Evolutionary conservation across 1,140 invertebrate genomes (phyloP).

Genomic region (Trichogramma pretiosum): DNA sequence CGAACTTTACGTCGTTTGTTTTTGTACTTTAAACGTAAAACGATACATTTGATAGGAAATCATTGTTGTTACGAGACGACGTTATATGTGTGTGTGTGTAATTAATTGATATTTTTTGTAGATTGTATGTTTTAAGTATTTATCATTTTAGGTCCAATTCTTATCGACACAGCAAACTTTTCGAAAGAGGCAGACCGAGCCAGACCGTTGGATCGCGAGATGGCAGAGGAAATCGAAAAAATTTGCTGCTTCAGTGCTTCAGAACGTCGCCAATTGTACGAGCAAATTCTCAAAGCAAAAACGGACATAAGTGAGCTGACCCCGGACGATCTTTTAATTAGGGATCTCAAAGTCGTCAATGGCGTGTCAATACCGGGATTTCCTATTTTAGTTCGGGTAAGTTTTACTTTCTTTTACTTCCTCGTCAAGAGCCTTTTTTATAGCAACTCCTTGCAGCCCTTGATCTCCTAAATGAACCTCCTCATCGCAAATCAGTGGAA

Average conservation of each 20-base stretch:
- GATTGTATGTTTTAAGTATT: too few relatives aligned
- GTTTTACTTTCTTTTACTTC: not conserved
- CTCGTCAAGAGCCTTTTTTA: slow-evolving; percentile 10
- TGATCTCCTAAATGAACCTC: too few relatives aligned
- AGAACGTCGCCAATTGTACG: slow-evolving; percentile 38
- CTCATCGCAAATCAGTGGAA: too few relatives aligned
- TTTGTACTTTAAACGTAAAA: too few relatives aligned
- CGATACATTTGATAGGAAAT: too few relatives aligned
- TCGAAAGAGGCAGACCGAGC: slow-evolving; percentile 51
- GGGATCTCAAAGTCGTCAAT: slow-evolving; percentile 54
- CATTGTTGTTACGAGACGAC: too few relatives aligned
- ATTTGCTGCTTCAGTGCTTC: not conserved
- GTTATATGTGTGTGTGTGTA: too few relatives aligned
- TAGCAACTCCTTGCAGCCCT: too few relatives aligned
- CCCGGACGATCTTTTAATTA: slow-evolving; percentile 51
- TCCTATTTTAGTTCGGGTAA: slow-evolving; percentile 45
- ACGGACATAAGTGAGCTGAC: slow-evolving; percentile 49
- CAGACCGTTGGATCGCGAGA: slow-evolving; percentile 51
- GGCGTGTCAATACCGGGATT: slow-evolving; percentile 52
- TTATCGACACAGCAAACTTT: slow-evolving; percentile 66
- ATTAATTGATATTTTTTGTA: too few relatives aligned
- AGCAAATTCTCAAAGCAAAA: slow-evolving; percentile 49
- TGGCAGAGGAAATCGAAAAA: slow-evolving; percentile 45
- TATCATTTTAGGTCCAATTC: slow-evolving; percentile 53
- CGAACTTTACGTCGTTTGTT: too few relatives aligned